These are phyloP conservation scores for Apus apus DNA, from an alignment of 2,113 vertebrate species.

Conservation along the genomic window DNA sequence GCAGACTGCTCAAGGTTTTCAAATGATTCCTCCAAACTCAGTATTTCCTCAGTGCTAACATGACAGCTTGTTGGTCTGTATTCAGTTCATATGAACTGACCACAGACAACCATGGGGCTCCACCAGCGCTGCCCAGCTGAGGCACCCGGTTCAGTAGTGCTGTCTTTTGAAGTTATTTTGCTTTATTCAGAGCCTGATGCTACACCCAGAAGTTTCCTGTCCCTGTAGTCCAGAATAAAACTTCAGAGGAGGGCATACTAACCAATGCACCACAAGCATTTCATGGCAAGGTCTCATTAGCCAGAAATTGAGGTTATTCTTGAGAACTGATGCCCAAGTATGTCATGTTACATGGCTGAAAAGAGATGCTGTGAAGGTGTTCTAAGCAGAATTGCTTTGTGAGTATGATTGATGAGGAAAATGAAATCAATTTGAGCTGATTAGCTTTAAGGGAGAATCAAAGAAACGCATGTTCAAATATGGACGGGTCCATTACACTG, in stretches of 20 bases:
- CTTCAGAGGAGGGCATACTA: not conserved
- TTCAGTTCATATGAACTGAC: not conserved
- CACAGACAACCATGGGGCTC: not conserved
- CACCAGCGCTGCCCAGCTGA: not conserved
- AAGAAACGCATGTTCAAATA: not conserved
- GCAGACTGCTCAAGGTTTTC: not conserved
- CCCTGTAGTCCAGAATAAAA: not conserved
- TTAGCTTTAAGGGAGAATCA: not conserved
- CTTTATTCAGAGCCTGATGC: not conserved
- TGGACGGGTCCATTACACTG: not conserved
- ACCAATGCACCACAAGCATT: fast-evolving
- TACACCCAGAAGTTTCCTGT: not conserved
- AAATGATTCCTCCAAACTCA: not conserved
- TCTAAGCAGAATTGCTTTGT: not conserved
- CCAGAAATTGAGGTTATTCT: not conserved
- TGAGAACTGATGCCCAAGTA: not conserved
- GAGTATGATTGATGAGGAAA: not conserved
- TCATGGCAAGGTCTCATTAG: not conserved
- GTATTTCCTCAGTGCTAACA: not conserved
- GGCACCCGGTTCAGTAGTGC: not conserved
- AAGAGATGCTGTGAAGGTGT: not conserved
- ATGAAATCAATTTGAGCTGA: not conserved
- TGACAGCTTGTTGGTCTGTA: not conserved
- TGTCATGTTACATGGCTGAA: fast-evolving
- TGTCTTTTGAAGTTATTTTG: not conserved